Percentiles rank a stretch among this genome's conserved stretches.
These are phyloP conservation scores for Drosophila pectinifera DNA, from an alignment of 1,140 invertebrate genomes.

Conservation along the genomic window DNA sequence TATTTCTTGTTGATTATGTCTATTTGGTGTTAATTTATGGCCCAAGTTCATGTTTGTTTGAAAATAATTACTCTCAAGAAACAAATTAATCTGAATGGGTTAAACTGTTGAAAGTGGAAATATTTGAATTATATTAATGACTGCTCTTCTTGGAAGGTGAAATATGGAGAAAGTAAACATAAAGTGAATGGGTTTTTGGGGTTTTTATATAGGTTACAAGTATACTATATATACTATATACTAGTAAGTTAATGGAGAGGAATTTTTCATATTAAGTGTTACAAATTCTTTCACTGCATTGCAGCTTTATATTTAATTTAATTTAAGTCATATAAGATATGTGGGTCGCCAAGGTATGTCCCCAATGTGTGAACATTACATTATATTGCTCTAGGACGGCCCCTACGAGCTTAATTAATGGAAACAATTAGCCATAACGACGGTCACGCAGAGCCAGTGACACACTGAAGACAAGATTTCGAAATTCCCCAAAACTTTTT, in stretches of 20 bases:
- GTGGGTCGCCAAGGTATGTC: too few relatives aligned
- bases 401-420: conserved; percentile 65
- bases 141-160: background rate
- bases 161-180: background rate
- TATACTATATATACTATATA: too few relatives aligned
- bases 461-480: conserved; percentile 24
- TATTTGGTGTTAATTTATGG: background rate
- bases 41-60: background rate
- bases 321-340: too few relatives aligned
- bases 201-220: background rate
- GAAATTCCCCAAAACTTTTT: conserved; percentile 50
- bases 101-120: too few relatives aligned
- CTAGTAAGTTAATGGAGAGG: too few relatives aligned
- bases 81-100: conserved; percentile 3
- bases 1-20: background rate
- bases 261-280: too few relatives aligned
- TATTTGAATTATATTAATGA: background rate
- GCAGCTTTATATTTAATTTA: too few relatives aligned
- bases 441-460: conserved; percentile 63
- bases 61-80: background rate
- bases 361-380: conserved; percentile 33
- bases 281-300: too few relatives aligned
- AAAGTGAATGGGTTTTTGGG: conserved; percentile 3
- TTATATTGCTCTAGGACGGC: conserved; percentile 37
- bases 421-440: conserved; percentile 65